A percentile compares a stretch with the other conserved stretches of the same genome.
These are phyloP conservation scores for Hemibagrus wyckioides DNA, from an alignment of 2,113 vertebrate species.

Conservation along the genomic window DNA sequence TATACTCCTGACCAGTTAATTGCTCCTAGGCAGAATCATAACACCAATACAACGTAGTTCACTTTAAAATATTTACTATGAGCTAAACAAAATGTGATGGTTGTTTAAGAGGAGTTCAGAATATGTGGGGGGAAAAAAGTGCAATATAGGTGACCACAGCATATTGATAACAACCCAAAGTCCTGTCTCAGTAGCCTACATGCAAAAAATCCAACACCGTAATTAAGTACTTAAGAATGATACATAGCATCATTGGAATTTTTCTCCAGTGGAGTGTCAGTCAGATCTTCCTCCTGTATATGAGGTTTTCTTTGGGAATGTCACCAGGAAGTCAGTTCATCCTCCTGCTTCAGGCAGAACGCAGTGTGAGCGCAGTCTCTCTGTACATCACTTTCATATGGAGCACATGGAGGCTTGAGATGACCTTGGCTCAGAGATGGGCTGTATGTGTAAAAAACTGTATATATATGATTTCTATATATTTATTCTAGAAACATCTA, in stretches of 20 bases:
- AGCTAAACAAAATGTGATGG: background rate
- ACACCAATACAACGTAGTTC: background rate
- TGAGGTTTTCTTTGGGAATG: conserved; percentile 32
- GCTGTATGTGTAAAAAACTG: conserved; percentile 71
- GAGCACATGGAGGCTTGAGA: conserved; percentile 41
- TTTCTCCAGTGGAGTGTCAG: conserved; percentile 9
- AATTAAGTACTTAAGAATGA: background rate
- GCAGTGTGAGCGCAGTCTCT: conserved; percentile 35
- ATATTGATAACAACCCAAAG: background rate
- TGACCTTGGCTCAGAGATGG: conserved; percentile 56
- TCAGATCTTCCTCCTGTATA: conserved; percentile 4
- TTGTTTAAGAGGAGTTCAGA: background rate
- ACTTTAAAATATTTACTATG: background rate
- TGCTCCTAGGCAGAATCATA: background rate
- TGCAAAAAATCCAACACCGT: background rate
- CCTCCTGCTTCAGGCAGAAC: conserved; percentile 22
- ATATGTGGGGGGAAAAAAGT: background rate
- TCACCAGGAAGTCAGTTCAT: conserved; percentile 23
- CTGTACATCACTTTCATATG: conserved; percentile 29
- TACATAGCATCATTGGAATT: background rate
- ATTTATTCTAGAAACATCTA: conserved; percentile 75
- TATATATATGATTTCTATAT: conserved; percentile 78
- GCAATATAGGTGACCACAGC: conserved; percentile 1
- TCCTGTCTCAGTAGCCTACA: background rate
- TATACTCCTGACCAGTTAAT: background rate